Percentiles rank a stretch among this genome's conserved stretches.
Conservation (phyloP, 2,113 vertebrate genomes). For the Nycticebus coucang region DNA sequence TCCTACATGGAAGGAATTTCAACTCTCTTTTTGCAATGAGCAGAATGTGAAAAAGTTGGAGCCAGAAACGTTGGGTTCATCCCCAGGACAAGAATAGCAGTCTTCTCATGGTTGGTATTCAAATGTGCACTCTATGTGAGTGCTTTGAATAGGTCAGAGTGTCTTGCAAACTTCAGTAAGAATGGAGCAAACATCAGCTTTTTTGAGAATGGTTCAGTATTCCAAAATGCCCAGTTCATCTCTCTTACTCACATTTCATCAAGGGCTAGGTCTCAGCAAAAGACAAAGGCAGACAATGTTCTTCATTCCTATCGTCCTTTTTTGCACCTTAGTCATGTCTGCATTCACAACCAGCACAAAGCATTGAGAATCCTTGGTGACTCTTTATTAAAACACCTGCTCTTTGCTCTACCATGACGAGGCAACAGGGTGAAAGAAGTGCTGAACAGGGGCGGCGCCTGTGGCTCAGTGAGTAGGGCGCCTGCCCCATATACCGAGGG, state of each 20-base stretch:
- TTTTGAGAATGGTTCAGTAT: neutral
- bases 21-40: neutral
- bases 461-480: too few species aligned
- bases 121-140: neutral
- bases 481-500: too few species aligned
- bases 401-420: neutral
- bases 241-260: neutral
- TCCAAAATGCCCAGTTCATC: neutral
- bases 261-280: neutral
- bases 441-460: too few species aligned
- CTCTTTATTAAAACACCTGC: neutral
- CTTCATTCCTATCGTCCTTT: neutral
- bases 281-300: neutral
- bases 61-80: neutral
- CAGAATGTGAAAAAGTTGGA: conserved; percentile 6
- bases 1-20: conserved; percentile 19
- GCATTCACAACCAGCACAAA: neutral
- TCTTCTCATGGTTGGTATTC: neutral
- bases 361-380: neutral
- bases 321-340: neutral
- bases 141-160: neutral
- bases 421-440: neutral
- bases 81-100: neutral
- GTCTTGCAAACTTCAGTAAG: conserved; percentile 5
- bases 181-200: neutral